These are phyloP conservation scores for Heterodera schachtii DNA, from an alignment of 1,140 invertebrate species.

Conservation along the genomic window DNA sequence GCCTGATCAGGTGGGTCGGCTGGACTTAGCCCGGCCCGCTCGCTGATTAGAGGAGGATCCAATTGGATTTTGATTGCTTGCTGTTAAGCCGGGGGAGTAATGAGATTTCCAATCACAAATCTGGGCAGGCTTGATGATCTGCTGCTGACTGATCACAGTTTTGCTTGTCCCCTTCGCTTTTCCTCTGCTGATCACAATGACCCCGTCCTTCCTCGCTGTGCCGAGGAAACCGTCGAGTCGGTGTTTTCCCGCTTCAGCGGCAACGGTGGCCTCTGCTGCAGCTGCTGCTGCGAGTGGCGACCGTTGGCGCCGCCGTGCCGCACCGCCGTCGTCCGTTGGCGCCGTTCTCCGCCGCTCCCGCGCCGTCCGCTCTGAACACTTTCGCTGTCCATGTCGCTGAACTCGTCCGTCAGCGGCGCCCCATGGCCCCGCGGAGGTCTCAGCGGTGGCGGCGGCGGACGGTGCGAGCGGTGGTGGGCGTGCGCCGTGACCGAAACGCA, in stretches of 20 bases:
- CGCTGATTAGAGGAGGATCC: too few species aligned
- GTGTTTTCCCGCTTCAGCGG: conserved; percentile 22
- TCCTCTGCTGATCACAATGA: background rate
- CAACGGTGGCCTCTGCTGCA: background rate
- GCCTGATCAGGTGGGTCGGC: too few species aligned
- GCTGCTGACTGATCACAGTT: background rate
- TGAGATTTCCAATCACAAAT: too few species aligned
- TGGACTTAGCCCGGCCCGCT: too few species aligned
- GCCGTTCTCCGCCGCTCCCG: conserved; percentile 2
- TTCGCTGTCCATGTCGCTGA: conserved; percentile 5
- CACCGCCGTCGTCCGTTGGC: background rate
- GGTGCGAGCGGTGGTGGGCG: background rate
- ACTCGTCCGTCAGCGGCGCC: background rate
- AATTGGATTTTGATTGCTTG: too few species aligned
- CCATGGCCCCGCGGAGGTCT: background rate
- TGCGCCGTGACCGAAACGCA: background rate
- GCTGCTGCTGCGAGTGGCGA: background rate
- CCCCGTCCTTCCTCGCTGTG: conserved; percentile 5
- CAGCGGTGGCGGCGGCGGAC: background rate
- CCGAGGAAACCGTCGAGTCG: conserved; percentile 23
- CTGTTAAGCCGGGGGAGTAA: too few species aligned
- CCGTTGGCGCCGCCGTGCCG: background rate
- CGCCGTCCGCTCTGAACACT: conserved; percentile 4
- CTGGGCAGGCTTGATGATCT: too few species aligned
- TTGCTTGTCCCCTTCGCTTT: background rate